Evolutionary conservation across 2,113 vertebrate genomes (phyloP), one percentile per base, ranked within the genome.

Genomic region (Mystacornis crossleyi): DNA sequence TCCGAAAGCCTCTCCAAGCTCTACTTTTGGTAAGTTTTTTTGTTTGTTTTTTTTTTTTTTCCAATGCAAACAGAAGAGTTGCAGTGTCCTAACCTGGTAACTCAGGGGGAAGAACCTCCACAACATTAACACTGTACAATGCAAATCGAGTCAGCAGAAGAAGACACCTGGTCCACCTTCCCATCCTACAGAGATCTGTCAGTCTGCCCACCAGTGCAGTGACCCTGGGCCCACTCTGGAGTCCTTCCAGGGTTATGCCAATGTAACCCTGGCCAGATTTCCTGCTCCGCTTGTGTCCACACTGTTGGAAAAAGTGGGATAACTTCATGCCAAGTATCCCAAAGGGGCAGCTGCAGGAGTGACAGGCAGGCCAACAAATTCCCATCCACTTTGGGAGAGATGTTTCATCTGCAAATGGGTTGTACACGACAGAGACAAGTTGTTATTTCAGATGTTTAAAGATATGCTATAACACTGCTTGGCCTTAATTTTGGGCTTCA

Each of bases 401-500:
- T 74, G 31, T 75, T 92, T 91, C 75, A 85, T 80, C 79, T 66
- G 47, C 72, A 89, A 97, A 87, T 54, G 69, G 86, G 51, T 48
- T 75, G 73, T 79, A 93, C 82, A 69, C 31, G 57, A 90, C 93
- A 96, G 62, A 93, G 93, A 95, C 85, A 96, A 94, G 95, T 80
- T 90, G 75, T 60, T 73, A 10, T 64, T 92, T 93, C 87, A 94
- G 80, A 87, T 93, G 8, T 87, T 89, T 93, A 45, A 81, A 93
- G 84, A 89, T 75, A 81, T 8, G 77, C 38, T 65, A 18, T 70
- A 77, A 86, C 47, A 65, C 47, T 33, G 48, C 90, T 93, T 47
- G 77, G 28, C 83, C 48, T 97, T 93, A 90, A 93, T 95, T 97
- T 96, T 75, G 93, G 82, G 89, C 92, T 90, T 72, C 92, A 96